A percentile compares a stretch with the other conserved stretches of the same genome.
Evolutionary conservation across 2,888 invertebrate species (phyloP).

Genomic region (Tillus elongatus): DNA sequence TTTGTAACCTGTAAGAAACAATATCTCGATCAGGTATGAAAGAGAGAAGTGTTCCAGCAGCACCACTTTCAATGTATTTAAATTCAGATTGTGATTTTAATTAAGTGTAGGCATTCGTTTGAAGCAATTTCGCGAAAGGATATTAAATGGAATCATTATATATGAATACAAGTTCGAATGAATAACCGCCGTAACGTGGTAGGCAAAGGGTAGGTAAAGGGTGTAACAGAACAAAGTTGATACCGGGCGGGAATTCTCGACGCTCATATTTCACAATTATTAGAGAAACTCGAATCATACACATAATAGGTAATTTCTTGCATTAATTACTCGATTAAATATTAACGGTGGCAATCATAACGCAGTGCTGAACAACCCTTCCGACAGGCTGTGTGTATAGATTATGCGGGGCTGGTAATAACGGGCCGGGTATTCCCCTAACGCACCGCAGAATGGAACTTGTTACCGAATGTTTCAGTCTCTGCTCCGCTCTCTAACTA

Average conservation of each 20-base stretch:
- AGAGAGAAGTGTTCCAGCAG: too few species aligned
- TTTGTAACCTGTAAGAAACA: too few species aligned
- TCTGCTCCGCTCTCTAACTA: too few species aligned
- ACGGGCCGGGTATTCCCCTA: slow-evolving; percentile 35
- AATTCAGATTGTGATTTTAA: slow-evolving; percentile 1
- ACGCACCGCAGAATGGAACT: slow-evolving; percentile 36
- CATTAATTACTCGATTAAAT: slow-evolving; percentile 46
- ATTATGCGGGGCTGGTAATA: slow-evolving; percentile 40
- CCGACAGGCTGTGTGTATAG: slow-evolving; percentile 39
- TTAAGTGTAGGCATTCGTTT: slow-evolving; percentile 19
- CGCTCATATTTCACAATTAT: slow-evolving; percentile 44
- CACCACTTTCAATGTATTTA: not conserved
- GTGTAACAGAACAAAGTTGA: not conserved
- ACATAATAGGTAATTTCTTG: slow-evolving; percentile 47
- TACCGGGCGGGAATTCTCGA: not conserved
- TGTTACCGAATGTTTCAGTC: slow-evolving; percentile 27
- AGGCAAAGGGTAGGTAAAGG: slow-evolving; percentile 1
- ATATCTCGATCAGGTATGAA: too few species aligned
- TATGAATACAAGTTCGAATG: slow-evolving; percentile 26
- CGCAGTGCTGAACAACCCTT: slow-evolving; percentile 41
- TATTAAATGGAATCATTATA: slow-evolving; percentile 30
- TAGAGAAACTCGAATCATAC: slow-evolving; percentile 44
- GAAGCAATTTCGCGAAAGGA: slow-evolving; percentile 28
- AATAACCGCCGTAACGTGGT: slow-evolving; percentile 13
- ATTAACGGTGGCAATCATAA: slow-evolving; percentile 46